A percentile compares a stretch with the other conserved stretches of the same genome.
Conservation (phyloP, 30 jellyfish, hydroid and myxozoan species). For the Phacellophora camtschatica region DNA sequence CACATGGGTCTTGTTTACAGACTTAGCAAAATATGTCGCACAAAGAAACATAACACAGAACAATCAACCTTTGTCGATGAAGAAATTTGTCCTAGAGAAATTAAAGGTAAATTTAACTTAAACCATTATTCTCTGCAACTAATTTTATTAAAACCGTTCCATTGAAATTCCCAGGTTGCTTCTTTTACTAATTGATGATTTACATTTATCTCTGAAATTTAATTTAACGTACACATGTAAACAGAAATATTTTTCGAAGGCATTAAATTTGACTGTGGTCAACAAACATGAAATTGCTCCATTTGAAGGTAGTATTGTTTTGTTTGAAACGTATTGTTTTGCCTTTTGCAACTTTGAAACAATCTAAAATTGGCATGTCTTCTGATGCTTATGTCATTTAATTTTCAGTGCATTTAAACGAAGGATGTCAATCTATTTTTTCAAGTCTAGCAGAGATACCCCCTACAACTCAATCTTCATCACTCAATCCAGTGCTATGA, state of each 20-base stretch:
- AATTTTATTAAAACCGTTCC: too few species aligned
- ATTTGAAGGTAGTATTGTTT: too few species aligned
- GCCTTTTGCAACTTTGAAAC: not conserved
- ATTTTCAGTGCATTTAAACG: conserved; percentile 49
- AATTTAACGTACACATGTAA: too few species aligned
- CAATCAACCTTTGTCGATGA: not conserved
- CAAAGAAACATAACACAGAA: not conserved
- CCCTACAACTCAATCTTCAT: not conserved
- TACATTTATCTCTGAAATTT: too few species aligned
- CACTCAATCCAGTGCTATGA: too few species aligned
- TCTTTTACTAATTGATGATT: too few species aligned
- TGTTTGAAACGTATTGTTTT: not conserved
- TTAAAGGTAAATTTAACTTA: not conserved
- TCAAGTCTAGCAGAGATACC: conserved; percentile 43
- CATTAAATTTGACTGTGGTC: not conserved
- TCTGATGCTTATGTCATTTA: not conserved
- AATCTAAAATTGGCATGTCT: not conserved
- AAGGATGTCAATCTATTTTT: conserved; percentile 28
- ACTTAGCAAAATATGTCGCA: conserved; percentile 17
- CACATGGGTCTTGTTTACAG: conserved; percentile 48
- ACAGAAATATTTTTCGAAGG: not conserved
- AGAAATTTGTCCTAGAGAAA: not conserved
- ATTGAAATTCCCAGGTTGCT: too few species aligned
- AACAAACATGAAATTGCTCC: too few species aligned
- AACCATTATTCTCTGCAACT: too few species aligned